A percentile compares a stretch with the other conserved stretches of the same genome.
These are phyloP conservation scores for Chaenodraco wilsoni DNA, from an alignment of 2,797 vertebrate species.

Conservation along the genomic window DNA sequence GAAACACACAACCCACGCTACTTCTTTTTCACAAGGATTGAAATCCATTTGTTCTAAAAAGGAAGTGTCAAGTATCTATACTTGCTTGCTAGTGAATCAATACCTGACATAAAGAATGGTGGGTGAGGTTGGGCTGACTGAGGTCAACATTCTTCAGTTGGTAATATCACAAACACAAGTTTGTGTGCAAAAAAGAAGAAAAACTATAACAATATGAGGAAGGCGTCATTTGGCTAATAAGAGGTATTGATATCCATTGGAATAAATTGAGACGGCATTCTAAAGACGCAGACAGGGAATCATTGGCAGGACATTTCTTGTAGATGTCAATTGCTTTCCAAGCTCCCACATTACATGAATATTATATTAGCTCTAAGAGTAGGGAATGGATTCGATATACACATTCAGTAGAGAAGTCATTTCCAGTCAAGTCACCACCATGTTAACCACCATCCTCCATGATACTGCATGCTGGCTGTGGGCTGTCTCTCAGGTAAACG, in stretches of 20 bases:
- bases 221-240: constrained; percentile 27
- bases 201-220: background rate
- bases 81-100: constrained; percentile 49
- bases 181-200: constrained; percentile 6
- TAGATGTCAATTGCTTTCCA: constrained; percentile 57
- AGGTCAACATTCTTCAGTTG: constrained; percentile 43
- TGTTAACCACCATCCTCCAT: constrained; percentile 72
- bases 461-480: constrained; percentile 70
- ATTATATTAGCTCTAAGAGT: constrained; percentile 74
- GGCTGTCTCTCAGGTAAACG: constrained; percentile 68
- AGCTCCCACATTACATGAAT: constrained; percentile 75
- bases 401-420: constrained; percentile 74
- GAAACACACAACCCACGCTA: constrained; percentile 53
- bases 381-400: constrained; percentile 69
- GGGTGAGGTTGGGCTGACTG: constrained; percentile 26
- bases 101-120: constrained; percentile 48
- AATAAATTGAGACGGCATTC: constrained; percentile 22
- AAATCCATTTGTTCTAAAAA: constrained; percentile 57
- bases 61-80: constrained; percentile 42
- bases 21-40: constrained; percentile 35
- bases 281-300: constrained; percentile 35
- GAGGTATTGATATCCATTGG: constrained; percentile 8
- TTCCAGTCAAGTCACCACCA: constrained; percentile 72
- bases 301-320: constrained; percentile 45
- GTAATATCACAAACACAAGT: constrained; percentile 11